These are phyloP conservation scores for Pocillopora damicornis DNA, from an alignment of 64 coral and sea anemone species.

Conservation along the genomic window DNA sequence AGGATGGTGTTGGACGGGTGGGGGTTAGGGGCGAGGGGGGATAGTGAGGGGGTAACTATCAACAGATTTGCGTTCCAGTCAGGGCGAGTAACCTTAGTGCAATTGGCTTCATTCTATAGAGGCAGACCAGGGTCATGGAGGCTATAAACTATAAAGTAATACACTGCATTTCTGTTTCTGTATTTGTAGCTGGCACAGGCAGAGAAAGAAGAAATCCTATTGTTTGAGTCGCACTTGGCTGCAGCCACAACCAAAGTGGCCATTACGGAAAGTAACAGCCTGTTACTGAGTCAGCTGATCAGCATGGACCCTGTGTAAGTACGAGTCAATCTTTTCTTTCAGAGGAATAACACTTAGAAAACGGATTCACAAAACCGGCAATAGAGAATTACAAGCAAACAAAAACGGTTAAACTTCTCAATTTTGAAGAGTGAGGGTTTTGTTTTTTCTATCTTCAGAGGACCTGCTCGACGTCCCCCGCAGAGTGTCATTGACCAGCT, in stretches of 20 bases:
- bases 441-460: slow-evolving; percentile 36
- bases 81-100: too few relatives aligned
- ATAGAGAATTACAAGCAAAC: too few relatives aligned
- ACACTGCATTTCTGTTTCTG: background rate
- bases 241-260: slow-evolving; percentile 90
- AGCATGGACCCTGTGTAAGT: slow-evolving; percentile 96
- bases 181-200: slow-evolving; percentile 70
- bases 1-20: too few relatives aligned
- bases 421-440: background rate
- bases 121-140: background rate
- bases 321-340: background rate
- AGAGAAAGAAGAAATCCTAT: slow-evolving; percentile 96
- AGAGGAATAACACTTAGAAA: too few relatives aligned
- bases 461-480: slow-evolving; percentile 80
- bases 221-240: slow-evolving; percentile 97
- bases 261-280: slow-evolving; percentile 90
- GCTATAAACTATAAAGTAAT: background rate
- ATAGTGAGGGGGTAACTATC: too few relatives aligned
- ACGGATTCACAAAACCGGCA: too few relatives aligned
- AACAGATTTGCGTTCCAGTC: too few relatives aligned
- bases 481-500: slow-evolving; percentile 79
- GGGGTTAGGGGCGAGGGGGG: too few relatives aligned
- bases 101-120: background rate
- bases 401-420: too few relatives aligned
- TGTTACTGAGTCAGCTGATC: slow-evolving; percentile 88